phyloP scores from a whole-genome alignment of 2,797 vertebrate species.

The Steatocranus sp. region DNA sequence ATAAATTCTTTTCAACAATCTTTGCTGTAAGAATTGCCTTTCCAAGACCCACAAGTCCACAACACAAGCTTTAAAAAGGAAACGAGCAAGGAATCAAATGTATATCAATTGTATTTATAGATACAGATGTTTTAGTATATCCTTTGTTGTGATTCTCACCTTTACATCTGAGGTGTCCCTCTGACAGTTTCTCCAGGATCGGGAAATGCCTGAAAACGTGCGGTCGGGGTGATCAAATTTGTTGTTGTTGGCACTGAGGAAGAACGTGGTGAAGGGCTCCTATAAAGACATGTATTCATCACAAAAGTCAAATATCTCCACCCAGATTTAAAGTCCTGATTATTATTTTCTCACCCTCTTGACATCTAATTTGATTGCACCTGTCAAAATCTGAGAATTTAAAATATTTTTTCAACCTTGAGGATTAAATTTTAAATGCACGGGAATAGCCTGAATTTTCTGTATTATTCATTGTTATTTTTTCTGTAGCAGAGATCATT shows the following conservation, averaged over 20 bases:
- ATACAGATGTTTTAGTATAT: not conserved
- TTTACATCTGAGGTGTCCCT: slow-evolving; percentile 95
- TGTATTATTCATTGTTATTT: slow-evolving; percentile 45
- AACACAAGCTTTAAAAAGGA: not conserved
- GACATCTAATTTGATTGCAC: not conserved
- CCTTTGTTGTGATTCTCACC: slow-evolving; percentile 70
- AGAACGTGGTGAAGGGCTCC: slow-evolving; percentile 97
- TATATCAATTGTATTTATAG: not conserved
- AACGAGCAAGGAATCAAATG: not conserved
- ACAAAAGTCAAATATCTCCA: not conserved
- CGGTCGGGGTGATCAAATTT: slow-evolving; percentile 94
- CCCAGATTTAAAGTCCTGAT: not conserved
- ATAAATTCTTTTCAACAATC: not conserved
- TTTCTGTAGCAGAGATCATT: slow-evolving; percentile 40
- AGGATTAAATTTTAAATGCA: slow-evolving; percentile 5
- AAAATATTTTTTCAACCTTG: not conserved
- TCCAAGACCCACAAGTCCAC: not conserved
- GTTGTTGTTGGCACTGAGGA: slow-evolving; percentile 87
- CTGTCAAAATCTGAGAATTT: not conserved
- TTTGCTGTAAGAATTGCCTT: not conserved
- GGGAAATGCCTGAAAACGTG: slow-evolving; percentile 87
- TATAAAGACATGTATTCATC: slow-evolving; percentile 43
- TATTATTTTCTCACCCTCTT: not conserved
- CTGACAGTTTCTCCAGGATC: slow-evolving; percentile 94
- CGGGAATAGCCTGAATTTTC: not conserved